Evolutionary conservation across 2,888 invertebrate genomes (phyloP).

Genomic region (Chaetoderma sp.): DNA sequence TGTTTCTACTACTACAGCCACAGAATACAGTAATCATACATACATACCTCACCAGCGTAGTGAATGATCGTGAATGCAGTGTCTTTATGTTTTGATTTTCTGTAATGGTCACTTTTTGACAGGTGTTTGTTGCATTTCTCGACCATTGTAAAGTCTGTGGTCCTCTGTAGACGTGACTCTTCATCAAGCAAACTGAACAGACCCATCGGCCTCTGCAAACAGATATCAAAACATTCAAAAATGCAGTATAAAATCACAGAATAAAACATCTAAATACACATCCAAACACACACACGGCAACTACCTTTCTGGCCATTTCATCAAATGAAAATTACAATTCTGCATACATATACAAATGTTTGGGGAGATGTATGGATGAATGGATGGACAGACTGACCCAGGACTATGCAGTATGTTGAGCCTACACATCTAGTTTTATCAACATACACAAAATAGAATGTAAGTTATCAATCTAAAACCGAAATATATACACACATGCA

Average conservation of each 20-base stretch:
- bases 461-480: too few species aligned
- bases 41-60: conserved; percentile 48
- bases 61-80: conserved; percentile 50
- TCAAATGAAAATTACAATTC: too few species aligned
- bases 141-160: conserved; percentile 59
- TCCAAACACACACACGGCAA: background rate
- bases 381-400: too few species aligned
- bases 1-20: too few species aligned
- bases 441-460: too few species aligned
- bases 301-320: background rate
- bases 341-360: too few species aligned
- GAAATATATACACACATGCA: too few species aligned
- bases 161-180: conserved; percentile 63
- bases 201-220: conserved; percentile 54
- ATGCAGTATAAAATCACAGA: background rate
- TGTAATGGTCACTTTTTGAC: conserved; percentile 36
- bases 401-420: too few species aligned
- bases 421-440: too few species aligned
- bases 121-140: conserved; percentile 46
- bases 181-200: conserved; percentile 64
- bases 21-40: too few species aligned
- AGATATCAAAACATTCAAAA: background rate
- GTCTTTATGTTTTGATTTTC: conserved; percentile 48
- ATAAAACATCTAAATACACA: background rate
- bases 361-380: too few species aligned